These are phyloP conservation scores for Microctenopoma lineatum DNA, from an alignment of 2,797 vertebrate genomes.

Conservation along the genomic window DNA sequence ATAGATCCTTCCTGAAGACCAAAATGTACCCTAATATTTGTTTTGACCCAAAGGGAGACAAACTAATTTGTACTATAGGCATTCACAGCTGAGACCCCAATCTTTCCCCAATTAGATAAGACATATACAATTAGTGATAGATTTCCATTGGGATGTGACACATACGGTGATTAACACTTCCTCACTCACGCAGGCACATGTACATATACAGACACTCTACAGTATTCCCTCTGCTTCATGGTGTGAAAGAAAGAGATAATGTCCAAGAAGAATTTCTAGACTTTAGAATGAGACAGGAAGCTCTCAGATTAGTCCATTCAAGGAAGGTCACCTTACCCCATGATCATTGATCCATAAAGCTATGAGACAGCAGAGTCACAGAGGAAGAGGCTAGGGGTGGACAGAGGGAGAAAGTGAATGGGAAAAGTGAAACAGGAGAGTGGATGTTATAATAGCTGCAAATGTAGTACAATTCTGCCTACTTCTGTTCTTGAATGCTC, in stretches of 20 bases:
- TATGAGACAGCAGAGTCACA: conserved; percentile 30
- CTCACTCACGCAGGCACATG: background rate
- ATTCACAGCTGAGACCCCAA: conserved; percentile 10
- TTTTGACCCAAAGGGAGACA: conserved; percentile 10
- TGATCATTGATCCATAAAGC: conserved; percentile 65
- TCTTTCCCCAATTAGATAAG: conserved; percentile 21
- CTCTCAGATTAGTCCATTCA: conserved; percentile 32
- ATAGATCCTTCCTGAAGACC: conserved; percentile 5
- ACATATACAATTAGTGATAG: conserved; percentile 6
- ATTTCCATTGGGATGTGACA: conserved; percentile 4
- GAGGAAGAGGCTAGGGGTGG: conserved; percentile 3
- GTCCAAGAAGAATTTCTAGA: conserved; percentile 39
- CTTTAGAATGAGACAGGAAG: conserved; percentile 32
- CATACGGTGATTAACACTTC: background rate
- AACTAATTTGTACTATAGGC: conserved; percentile 27
- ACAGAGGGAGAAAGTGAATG: conserved; percentile 14
- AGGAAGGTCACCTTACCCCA: conserved; percentile 69
- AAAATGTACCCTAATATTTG: conserved; percentile 18
- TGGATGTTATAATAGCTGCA: conserved; percentile 27
- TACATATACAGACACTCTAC: background rate
- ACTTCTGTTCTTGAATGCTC: conserved; percentile 14
- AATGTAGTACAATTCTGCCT: background rate
- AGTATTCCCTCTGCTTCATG: background rate
- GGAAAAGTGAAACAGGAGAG: conserved; percentile 24
- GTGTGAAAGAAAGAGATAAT: conserved; percentile 26